phyloP scores from a whole-genome alignment of 1,140 invertebrate genomes.

The Lepidurus apus region DNA sequence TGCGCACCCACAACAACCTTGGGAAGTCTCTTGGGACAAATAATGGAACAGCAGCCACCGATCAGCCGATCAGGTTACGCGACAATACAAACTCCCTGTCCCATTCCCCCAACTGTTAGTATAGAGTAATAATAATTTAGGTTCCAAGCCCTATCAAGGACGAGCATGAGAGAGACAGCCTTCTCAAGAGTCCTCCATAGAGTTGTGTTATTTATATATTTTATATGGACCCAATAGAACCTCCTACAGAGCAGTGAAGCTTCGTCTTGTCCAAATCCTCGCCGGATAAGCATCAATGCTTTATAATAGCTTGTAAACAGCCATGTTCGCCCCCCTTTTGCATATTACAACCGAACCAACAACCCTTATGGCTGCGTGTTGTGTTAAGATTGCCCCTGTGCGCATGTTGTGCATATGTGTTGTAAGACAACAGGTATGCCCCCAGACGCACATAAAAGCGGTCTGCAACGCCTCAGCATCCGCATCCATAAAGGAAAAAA shows the following conservation, averaged over 20 bases:
- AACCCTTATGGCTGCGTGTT: neutral
- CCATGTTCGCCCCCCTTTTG: conserved; percentile 7
- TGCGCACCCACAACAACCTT: conserved; percentile 6
- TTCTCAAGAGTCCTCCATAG: neutral
- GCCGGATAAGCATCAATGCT: conserved; percentile 1
- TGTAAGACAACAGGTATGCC: neutral
- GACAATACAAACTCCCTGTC: neutral
- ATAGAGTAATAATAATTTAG: too few species aligned
- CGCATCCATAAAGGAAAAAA: neutral
- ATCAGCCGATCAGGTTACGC: neutral
- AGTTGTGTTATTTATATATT: neutral
- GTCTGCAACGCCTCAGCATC: conserved; percentile 7
- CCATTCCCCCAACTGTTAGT: neutral
- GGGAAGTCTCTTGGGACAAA: neutral
- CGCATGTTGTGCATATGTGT: neutral
- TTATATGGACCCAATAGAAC: conserved; percentile 19
- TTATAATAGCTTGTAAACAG: conserved; percentile 15
- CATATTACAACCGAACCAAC: conserved; percentile 10
- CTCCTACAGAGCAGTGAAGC: neutral
- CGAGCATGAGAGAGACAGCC: neutral
- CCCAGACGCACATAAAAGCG: conserved; percentile 12
- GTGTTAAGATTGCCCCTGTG: neutral
- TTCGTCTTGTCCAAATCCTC: neutral
- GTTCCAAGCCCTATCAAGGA: too few species aligned
- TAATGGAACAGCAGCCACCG: neutral